Evolutionary conservation across 92 coral and sea anemone genomes (phyloP).

Genomic region (Chrysogorgia sp.): DNA sequence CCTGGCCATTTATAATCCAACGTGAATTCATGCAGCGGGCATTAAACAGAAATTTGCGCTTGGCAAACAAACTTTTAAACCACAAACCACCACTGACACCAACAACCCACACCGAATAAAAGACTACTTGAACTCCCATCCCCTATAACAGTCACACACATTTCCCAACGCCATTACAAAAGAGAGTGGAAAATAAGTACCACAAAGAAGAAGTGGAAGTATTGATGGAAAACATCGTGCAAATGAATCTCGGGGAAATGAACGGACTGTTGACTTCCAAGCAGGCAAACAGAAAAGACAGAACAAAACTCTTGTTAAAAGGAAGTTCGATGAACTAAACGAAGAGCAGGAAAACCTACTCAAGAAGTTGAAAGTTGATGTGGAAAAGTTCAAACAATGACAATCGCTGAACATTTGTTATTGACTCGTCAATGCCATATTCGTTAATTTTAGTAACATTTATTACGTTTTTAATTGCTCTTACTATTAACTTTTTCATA

Average conservation of each 20-base stretch:
- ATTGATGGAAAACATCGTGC: slow-evolving; percentile 46
- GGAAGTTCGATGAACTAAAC: too few relatives aligned
- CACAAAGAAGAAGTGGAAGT: slow-evolving; percentile 68
- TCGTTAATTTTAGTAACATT: too few relatives aligned
- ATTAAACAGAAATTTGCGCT: slow-evolving; percentile 66
- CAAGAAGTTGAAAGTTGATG: too few relatives aligned
- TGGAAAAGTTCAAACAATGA: too few relatives aligned
- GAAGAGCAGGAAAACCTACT: too few relatives aligned
- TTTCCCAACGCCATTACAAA: slow-evolving; percentile 58
- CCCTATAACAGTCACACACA: slow-evolving; percentile 59
- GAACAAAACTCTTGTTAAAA: too few relatives aligned
- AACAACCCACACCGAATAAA: too few relatives aligned
- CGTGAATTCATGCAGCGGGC: not conserved
- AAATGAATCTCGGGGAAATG: not conserved
- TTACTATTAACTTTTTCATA: too few relatives aligned
- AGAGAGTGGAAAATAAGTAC: slow-evolving; percentile 61
- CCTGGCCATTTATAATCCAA: slow-evolving; percentile 54
- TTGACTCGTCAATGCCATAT: too few relatives aligned
- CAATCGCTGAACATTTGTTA: too few relatives aligned
- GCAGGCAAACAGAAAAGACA: too few relatives aligned
- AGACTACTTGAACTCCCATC: slow-evolving; percentile 35
- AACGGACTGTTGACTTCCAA: not conserved
- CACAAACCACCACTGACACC: not conserved
- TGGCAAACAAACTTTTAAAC: slow-evolving; percentile 26
- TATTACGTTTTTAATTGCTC: too few relatives aligned